Evolutionary conservation across 2,797 vertebrate genomes (phyloP).

Genomic region (Myioborus miniatus): DNA sequence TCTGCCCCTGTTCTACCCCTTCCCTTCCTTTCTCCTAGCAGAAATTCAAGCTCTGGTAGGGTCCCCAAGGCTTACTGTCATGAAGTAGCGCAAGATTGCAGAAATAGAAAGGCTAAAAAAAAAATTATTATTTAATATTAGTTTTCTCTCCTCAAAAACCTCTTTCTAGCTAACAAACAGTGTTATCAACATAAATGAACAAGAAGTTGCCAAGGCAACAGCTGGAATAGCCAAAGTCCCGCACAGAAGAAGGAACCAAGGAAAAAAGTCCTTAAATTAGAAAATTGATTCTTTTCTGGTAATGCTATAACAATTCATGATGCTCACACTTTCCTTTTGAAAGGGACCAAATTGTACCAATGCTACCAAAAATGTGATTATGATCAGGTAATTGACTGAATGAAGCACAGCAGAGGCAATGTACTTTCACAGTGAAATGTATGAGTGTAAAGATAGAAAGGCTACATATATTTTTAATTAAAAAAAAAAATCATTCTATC

Average conservation of each 20-base stretch:
- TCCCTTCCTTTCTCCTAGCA: not conserved
- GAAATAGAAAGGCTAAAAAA: not conserved
- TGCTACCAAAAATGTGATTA: not conserved
- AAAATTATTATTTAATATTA: not conserved
- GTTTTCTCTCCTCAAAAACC: not conserved
- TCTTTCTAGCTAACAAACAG: conserved; percentile 36
- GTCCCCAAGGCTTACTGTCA: not conserved
- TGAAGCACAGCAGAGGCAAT: not conserved
- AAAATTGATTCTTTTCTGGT: not conserved
- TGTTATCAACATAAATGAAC: conserved; percentile 54
- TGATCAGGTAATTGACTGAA: not conserved
- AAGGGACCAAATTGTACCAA: not conserved
- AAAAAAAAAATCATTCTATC: not conserved
- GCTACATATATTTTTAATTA: too few species aligned
- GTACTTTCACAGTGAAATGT: not conserved
- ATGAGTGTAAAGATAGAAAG: not conserved
- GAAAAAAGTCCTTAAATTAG: conserved; percentile 19
- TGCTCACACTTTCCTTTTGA: not conserved
- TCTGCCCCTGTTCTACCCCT: fast-evolving
- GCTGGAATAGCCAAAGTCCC: conserved; percentile 16
- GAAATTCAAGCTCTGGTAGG: not conserved
- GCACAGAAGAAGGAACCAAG: not conserved
- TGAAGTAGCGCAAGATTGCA: not conserved
- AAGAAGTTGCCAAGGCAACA: conserved; percentile 70
- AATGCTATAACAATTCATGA: not conserved